Evolutionary conservation across 1,140 invertebrate species (phyloP), one percentile per base, ranked within the genome.

Genomic region (Luehdorfia chinensis): DNA sequence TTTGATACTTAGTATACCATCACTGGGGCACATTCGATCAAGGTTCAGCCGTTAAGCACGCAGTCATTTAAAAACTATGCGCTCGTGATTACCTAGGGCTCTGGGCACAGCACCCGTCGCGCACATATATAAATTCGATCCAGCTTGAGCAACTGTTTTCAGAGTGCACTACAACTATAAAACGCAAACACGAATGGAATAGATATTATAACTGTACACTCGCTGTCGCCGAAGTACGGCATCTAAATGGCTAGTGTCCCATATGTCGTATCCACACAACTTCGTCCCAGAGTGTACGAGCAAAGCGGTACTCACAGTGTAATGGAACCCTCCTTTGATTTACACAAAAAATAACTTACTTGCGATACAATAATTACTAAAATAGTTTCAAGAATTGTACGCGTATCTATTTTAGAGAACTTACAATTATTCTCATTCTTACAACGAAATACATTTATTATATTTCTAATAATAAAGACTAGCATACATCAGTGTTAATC

Each of bases 401-500:
- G 62, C 64, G 60, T 65, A 63, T 60, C 57, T 75, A 75, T 61
- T 59, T 53, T 58, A 75, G 58, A 72, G 57, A 69, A 75, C 74
- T 76, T 83, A 83, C 75, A 72, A 77, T 76, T 72, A 63, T 76
- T 66, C 66, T 69, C 66, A 72, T 50, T 60, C 73, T 74, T 66
- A 74, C 36, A 66, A 60, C 53, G 61, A 66, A 71, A 78, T 75
- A 74, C 66, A 70, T 71, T 72, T 67, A 73, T 68, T 58, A 63
- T 66, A 66, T 68, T 68, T 56, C 61, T 66, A 68, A 69, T 78
- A 72, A 70, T 76, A 74, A 66, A 79, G 78, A 83, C 78, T 83
- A 83, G 78, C 75, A 83, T 83, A 83, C 61, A 69, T 73, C 73
- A 77, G 68, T 75, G 53, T 69, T 66, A 66, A 53, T 67, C 65